Conservation (phyloP, 2,888 invertebrate genomes). For the Deilephila porcellus region DNA sequence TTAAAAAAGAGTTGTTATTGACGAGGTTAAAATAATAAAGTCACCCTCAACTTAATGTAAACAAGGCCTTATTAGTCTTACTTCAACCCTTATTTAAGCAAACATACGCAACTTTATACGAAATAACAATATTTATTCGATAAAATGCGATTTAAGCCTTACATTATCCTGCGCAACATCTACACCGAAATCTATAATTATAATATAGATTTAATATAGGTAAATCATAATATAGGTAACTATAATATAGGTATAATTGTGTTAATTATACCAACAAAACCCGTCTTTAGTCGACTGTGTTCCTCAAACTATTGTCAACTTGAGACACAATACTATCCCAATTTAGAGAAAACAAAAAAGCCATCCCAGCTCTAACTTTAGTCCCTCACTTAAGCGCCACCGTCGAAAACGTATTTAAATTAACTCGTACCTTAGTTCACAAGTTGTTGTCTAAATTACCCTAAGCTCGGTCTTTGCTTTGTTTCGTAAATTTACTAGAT, state of each 20-base stretch:
- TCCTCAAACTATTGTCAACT: not conserved
- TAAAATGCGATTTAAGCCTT: too few relatives aligned
- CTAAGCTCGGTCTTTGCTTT: not conserved
- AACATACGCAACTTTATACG: too few relatives aligned
- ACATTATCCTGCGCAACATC: too few relatives aligned
- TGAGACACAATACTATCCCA: not conserved
- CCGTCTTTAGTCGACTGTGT: not conserved
- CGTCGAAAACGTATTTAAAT: constrained; percentile 9
- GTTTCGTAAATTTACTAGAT: not conserved
- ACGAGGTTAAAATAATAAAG: not conserved
- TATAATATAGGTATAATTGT: too few relatives aligned
- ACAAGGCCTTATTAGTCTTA: not conserved
- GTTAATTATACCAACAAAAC: too few relatives aligned
- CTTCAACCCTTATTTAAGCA: too few relatives aligned
- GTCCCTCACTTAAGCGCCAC: not conserved
- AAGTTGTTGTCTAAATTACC: constrained; percentile 9
- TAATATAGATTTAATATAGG: too few relatives aligned
- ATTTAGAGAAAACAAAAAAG: not conserved
- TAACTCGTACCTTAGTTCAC: constrained; percentile 16
- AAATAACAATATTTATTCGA: too few relatives aligned
- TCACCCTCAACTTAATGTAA: not conserved
- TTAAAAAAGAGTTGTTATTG: not conserved
- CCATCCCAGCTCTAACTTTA: not conserved
- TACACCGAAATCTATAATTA: too few relatives aligned
- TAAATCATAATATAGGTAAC: too few relatives aligned